Conservation (phyloP, 2,797 vertebrate species). For the Acanthopagrus latus region DNA sequence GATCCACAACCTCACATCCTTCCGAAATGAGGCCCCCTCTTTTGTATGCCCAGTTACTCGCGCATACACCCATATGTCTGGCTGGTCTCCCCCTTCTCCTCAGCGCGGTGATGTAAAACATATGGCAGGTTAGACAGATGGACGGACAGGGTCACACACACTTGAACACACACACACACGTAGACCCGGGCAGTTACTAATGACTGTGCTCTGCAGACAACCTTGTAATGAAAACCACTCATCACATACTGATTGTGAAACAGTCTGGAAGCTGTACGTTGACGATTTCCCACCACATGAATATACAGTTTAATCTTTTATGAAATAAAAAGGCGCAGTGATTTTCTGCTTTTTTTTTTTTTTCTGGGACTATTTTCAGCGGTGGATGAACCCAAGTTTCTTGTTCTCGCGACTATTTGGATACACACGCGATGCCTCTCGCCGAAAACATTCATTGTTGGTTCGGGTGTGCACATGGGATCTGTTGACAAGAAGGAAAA, state of each 20-base stretch:
- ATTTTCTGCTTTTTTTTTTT: neutral
- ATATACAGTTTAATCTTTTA: neutral
- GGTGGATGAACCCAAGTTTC: conserved; percentile 5
- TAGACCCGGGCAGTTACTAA: conserved; percentile 51
- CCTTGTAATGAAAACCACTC: conserved; percentile 69
- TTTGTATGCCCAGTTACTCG: conserved; percentile 8
- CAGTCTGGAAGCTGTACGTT: conserved; percentile 12
- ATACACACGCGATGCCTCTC: no score
- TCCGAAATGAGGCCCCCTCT: neutral
- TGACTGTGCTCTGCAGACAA: conserved; percentile 56
- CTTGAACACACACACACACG: conserved; percentile 14
- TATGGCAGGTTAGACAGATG: conserved; percentile 71
- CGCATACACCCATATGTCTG: conserved; percentile 47
- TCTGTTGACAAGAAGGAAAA: conserved; percentile 9
- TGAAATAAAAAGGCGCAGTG: neutral
- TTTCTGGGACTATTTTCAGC: neutral
- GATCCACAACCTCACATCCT: conserved; percentile 16
- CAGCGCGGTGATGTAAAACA: conserved; percentile 74
- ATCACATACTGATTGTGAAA: conserved; percentile 64
- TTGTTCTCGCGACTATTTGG: neutral
- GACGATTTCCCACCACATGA: conserved; percentile 41
- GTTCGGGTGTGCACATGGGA: neutral
- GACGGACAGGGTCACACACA: conserved; percentile 64
- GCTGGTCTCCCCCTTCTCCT: conserved; percentile 20
- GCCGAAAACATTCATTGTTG: neutral